Conservation (phyloP, 2,888 invertebrate species). For the Camptogramma bilineatum region DNA sequence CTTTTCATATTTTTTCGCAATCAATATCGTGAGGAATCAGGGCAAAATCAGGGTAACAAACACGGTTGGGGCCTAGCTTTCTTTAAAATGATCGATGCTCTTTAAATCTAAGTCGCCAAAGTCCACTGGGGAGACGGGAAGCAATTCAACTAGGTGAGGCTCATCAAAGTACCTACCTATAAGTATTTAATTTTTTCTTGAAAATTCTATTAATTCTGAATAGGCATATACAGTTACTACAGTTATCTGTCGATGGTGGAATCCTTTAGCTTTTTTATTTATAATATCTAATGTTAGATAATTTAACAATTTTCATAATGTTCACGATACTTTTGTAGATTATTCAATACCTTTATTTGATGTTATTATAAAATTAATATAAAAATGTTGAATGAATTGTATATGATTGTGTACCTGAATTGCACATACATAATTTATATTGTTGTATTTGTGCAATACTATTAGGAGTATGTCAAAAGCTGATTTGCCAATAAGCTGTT, state of each 20-base stretch:
- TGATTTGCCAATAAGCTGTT: neutral
- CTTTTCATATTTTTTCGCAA: too few relatives aligned
- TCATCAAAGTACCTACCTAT: too few relatives aligned
- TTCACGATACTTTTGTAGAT: slow-evolving; percentile 14
- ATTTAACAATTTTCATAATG: neutral
- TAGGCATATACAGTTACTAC: too few relatives aligned
- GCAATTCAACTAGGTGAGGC: too few relatives aligned
- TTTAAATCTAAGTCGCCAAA: too few relatives aligned
- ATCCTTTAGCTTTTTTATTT: neutral
- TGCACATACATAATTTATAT: slow-evolving; percentile 13
- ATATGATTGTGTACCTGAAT: slow-evolving; percentile 18
- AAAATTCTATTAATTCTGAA: too few relatives aligned
- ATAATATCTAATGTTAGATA: neutral
- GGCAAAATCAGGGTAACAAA: too few relatives aligned
- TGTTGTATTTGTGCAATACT: neutral
- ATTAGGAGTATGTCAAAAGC: neutral
- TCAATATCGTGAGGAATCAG: too few relatives aligned
- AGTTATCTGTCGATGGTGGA: neutral
- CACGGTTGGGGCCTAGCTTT: too few relatives aligned
- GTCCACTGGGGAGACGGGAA: too few relatives aligned
- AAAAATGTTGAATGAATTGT: slow-evolving; percentile 1
- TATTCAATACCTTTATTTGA: slow-evolving; percentile 20
- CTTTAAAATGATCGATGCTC: too few relatives aligned
- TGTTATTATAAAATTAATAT: slow-evolving; percentile 6
- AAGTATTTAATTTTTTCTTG: too few relatives aligned